Conservation (phyloP, 2,113 vertebrate genomes). For the Apeltes quadracus region DNA sequence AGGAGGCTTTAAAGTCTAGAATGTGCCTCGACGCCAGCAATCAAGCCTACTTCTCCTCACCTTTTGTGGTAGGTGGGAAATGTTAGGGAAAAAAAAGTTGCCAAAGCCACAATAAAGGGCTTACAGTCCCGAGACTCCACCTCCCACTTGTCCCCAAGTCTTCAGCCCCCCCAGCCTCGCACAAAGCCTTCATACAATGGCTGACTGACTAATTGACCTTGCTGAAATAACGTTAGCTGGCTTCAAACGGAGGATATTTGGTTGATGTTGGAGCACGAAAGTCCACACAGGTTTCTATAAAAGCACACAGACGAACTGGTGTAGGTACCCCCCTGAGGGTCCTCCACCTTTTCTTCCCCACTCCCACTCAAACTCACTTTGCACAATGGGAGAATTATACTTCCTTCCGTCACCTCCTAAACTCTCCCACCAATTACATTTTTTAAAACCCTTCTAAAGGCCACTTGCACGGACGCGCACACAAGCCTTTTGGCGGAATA, state of each 20-base stretch:
- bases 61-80: constrained; percentile 24
- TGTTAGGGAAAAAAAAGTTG: constrained; percentile 15
- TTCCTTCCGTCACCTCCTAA: constrained; percentile 45
- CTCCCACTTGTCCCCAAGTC: constrained; percentile 31
- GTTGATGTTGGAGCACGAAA: constrained; percentile 39
- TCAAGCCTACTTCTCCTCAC: constrained; percentile 8
- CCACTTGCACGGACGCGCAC: constrained; percentile 47
- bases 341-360: constrained; percentile 61
- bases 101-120: constrained; percentile 37
- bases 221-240: constrained; percentile 65
- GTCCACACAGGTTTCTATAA: constrained; percentile 47
- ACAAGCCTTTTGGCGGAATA: constrained; percentile 10
- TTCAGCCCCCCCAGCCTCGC: constrained; percentile 21
- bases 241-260: constrained; percentile 49
- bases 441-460: no score
- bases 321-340: constrained; percentile 45
- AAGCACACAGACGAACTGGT: constrained; percentile 39
- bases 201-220: constrained; percentile 69
- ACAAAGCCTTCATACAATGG: constrained; percentile 62
- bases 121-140: constrained; percentile 23
- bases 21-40: background rate
- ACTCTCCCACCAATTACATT: constrained; percentile 58
- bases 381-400: constrained; percentile 61
- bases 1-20: background rate
- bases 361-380: constrained; percentile 38